A percentile compares a stretch with the other conserved stretches of the same genome.
Conservation (phyloP, 2,888 invertebrate species). For the Alcis repandata region DNA sequence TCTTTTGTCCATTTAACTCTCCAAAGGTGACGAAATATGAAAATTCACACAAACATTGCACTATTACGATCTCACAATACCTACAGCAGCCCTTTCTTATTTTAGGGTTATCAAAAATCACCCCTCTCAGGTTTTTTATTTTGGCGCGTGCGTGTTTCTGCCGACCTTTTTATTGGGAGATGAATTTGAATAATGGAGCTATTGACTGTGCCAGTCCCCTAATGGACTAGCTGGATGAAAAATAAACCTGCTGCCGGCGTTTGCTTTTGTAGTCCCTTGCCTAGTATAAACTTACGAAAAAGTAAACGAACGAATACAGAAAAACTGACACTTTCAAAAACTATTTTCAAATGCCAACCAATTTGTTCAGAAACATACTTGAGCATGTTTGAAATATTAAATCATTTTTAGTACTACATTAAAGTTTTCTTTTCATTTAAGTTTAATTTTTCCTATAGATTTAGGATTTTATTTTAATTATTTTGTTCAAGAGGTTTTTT, state of each 20-base stretch:
- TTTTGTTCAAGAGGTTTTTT: too few species aligned
- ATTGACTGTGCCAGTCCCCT: conserved; percentile 6
- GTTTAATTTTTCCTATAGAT: too few species aligned
- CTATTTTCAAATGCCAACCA: too few species aligned
- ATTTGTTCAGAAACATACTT: too few species aligned
- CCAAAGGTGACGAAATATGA: conserved; percentile 46
- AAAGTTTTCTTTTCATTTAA: too few species aligned
- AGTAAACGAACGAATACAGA: too few species aligned
- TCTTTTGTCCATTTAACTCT: neutral
- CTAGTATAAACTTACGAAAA: too few species aligned
- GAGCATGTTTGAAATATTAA: too few species aligned
- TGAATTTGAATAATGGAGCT: conserved; percentile 10
- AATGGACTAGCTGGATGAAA: conserved; percentile 7
- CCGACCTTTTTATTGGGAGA: conserved; percentile 8
- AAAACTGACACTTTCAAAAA: too few species aligned
- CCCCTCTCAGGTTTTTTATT: conserved; percentile 15
- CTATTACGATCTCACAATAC: conserved; percentile 20
- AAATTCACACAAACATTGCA: conserved; percentile 45
- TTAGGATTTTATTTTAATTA: too few species aligned
- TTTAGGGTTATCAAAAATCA: conserved; percentile 2
- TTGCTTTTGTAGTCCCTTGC: too few species aligned
- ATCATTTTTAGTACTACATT: too few species aligned
- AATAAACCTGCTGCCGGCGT: conserved; percentile 1
- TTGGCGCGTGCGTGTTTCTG: conserved; percentile 24
- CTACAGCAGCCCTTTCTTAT: conserved; percentile 27